These are phyloP conservation scores for Syngnathus typhle DNA, from an alignment of 2,113 vertebrate species.

Conservation along the genomic window DNA sequence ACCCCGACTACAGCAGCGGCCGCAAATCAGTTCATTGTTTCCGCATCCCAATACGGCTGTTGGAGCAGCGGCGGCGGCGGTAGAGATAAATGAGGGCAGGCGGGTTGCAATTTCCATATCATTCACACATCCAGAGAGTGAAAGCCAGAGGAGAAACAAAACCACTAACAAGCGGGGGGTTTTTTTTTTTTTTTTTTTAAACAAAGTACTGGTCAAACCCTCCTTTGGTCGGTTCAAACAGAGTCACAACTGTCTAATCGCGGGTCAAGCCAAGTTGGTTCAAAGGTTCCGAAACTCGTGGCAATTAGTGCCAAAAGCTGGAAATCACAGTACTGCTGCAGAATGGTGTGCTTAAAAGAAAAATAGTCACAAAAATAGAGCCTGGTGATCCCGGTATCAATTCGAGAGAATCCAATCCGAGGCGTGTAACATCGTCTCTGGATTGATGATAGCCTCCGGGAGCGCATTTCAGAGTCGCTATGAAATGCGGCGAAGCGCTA, in stretches of 20 bases:
- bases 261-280: not conserved
- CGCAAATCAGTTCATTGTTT: constrained; percentile 51
- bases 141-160: constrained; percentile 8
- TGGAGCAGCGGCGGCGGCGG: constrained; percentile 34
- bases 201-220: not conserved
- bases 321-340: not conserved
- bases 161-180: not conserved
- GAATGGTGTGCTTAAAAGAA: not conserved
- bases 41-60: constrained; percentile 54
- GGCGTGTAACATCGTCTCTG: not conserved
- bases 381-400: not conserved
- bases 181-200: no score
- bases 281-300: not conserved
- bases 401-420: not conserved
- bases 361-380: no score
- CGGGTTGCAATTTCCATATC: constrained; percentile 59
- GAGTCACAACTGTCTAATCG: not conserved
- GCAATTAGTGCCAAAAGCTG: not conserved
- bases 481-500: not conserved
- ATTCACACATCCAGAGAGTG: constrained; percentile 47
- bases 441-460: not conserved
- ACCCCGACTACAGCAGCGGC: constrained; percentile 28
- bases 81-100: constrained; percentile 51
- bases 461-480: not conserved
- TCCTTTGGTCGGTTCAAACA: constrained; percentile 1